These are phyloP conservation scores for Aulostomus chinensis DNA, from an alignment of 2,797 vertebrate species.

Conservation along the genomic window DNA sequence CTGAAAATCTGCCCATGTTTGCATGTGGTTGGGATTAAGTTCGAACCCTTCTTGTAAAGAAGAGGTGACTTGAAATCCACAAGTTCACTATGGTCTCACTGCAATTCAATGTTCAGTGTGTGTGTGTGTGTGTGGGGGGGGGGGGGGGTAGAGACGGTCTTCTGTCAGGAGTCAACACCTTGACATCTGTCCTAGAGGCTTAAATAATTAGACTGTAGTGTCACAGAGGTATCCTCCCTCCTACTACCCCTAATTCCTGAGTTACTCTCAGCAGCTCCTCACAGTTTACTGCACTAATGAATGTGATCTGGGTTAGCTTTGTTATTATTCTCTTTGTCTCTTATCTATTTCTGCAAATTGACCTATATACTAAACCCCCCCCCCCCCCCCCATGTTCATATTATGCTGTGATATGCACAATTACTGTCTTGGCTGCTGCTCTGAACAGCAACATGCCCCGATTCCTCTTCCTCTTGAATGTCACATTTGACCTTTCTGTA, in stretches of 20 bases:
- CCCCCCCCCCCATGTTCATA: slow-evolving; percentile 11
- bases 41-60: too few species aligned
- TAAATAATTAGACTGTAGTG: slow-evolving; percentile 53
- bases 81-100: too few species aligned
- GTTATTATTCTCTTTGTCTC: slow-evolving; percentile 32
- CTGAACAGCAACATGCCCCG: neutral
- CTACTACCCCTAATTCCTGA: slow-evolving; percentile 8
- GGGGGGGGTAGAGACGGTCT: too few species aligned
- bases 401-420: slow-evolving; percentile 11
- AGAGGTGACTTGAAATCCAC: too few species aligned
- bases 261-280: slow-evolving; percentile 24
- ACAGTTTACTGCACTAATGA: slow-evolving; percentile 44
- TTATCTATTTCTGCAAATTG: slow-evolving; percentile 36
- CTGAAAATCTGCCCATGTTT: too few species aligned
- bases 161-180: slow-evolving; percentile 16
- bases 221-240: slow-evolving; percentile 30
- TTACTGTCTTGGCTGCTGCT: slow-evolving; percentile 24
- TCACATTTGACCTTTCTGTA: slow-evolving; percentile 16
- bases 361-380: slow-evolving; percentile 22
- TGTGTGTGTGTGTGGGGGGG: too few species aligned
- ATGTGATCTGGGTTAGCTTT: slow-evolving; percentile 36
- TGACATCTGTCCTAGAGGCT: slow-evolving; percentile 32
- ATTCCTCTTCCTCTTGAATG: slow-evolving; percentile 17
- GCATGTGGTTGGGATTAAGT: too few species aligned
- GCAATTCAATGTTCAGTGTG: too few species aligned